phyloP scores from a whole-genome alignment of 2,888 invertebrate species.

The Pimpla rufipes region DNA sequence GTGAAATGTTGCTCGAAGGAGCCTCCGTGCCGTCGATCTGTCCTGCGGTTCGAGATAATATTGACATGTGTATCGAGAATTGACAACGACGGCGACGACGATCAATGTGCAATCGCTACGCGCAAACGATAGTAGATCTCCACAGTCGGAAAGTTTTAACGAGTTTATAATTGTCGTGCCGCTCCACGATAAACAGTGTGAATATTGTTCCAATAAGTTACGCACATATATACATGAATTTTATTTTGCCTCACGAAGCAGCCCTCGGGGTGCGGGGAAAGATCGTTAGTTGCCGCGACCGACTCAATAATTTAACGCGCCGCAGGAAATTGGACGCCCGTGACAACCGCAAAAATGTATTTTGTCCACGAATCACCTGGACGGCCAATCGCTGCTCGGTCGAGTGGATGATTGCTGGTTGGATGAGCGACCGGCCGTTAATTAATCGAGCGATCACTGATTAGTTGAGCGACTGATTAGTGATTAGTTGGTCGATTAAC shows the following conservation, averaged over 20 bases:
- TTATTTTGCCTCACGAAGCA: conserved; percentile 19
- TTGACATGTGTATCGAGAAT: conserved; percentile 38
- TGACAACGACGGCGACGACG: neutral
- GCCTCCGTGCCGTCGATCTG: conserved; percentile 24
- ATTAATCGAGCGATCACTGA: neutral
- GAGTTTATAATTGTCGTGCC: conserved; percentile 63
- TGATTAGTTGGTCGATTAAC: too few species aligned
- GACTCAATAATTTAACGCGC: neutral
- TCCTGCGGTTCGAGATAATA: conserved; percentile 31
- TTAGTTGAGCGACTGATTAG: neutral
- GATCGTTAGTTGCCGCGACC: neutral
- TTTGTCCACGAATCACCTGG: neutral
- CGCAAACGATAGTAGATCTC: conserved; percentile 63
- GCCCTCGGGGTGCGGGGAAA: neutral
- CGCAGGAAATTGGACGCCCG: neutral
- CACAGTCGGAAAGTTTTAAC: conserved; percentile 45
- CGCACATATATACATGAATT: conserved; percentile 33
- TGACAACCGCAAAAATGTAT: neutral
- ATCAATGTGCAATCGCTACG: conserved; percentile 31
- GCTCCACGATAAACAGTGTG: conserved; percentile 69
- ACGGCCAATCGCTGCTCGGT: neutral
- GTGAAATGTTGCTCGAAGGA: conserved; percentile 24
- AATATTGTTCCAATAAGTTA: conserved; percentile 49
- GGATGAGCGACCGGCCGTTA: neutral
- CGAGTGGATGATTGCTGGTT: neutral